Base-by-base conservation (phyloP, 2,888 invertebrate genomes). In the Seira ritae region DNA sequence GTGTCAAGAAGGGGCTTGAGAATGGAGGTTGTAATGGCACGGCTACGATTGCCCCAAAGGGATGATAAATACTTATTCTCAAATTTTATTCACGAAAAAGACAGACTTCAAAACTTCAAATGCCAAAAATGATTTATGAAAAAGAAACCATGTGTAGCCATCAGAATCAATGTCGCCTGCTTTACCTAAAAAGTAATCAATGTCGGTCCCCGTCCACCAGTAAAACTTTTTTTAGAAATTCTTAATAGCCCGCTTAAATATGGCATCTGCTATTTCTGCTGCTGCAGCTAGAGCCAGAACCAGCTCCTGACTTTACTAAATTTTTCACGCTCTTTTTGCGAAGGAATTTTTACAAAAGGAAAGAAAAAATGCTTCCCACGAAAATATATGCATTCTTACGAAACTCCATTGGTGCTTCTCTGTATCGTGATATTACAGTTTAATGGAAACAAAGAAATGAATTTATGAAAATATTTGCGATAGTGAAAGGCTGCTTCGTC, bases 41-140 rank as follows among this genome's bases (percentile, higher is more conserved):
- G 31, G 24, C 24, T 68, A 68, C 68, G 1, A 68, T 46, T 23
- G 65, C 73, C 1, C 50, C 62, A 17, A 68, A 71, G 15, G 20
- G 23, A 50, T 46, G 50, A 71, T 31, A 50, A 42, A 42, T 12
- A 42, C n/a, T n/a, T n/a, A n/a, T n/a, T n/a, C n/a, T n/a, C n/a
- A 42, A 42, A 42, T 12, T 8, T 6, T 42, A 42, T 42, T 12
- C 42, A 42, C 12, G 42, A 42, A 42, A 42, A 42, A 42, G 42
- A 42, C 42, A 6, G 42, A 42, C 42, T 42, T 12, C 6, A 42
- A 42, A 42, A n/a, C n/a, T n/a, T n/a, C n/a, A 42, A 42, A 42
- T 42, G 42, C 42, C 42, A 42, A 42, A 42, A 42, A 42, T 8
- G 12, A 6, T 42, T 42, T 12, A 42, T n/a, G n/a, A n/a, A n/a